Percentiles rank a stretch among this genome's conserved stretches.
phyloP scores from a whole-genome alignment of 2,888 invertebrate species.

The Aporophyla nigra region DNA sequence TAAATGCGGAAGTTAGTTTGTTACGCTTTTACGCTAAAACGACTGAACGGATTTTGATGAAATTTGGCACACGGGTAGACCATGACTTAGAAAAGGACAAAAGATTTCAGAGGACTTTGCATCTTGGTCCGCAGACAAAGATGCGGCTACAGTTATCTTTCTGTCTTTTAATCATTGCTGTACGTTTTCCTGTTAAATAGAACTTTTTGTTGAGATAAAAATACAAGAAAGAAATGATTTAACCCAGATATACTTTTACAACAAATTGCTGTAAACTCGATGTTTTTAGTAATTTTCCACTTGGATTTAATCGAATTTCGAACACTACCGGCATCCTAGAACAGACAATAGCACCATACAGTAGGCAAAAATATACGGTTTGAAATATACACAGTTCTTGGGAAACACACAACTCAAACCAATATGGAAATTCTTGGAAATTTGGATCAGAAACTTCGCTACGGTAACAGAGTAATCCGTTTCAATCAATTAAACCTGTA shows the following conservation, averaged over 20 bases:
- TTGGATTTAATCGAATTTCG: background rate
- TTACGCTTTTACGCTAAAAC: too few relatives aligned
- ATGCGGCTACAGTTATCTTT: too few relatives aligned
- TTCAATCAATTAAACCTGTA: background rate
- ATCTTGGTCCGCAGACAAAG: too few relatives aligned
- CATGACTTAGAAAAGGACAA: too few relatives aligned
- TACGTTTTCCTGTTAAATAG: conserved; percentile 30
- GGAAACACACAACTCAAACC: background rate
- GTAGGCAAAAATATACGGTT: background rate
- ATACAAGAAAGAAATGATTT: background rate
- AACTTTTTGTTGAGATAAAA: conserved; percentile 9
- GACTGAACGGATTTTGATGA: too few relatives aligned
- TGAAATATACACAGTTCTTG: background rate
- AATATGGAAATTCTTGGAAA: background rate
- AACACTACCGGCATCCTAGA: background rate
- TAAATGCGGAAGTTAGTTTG: too few relatives aligned
- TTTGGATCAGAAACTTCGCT: background rate
- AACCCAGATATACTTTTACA: background rate
- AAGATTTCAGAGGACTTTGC: too few relatives aligned
- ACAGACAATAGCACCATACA: background rate
- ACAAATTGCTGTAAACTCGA: background rate
- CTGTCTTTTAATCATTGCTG: too few relatives aligned
- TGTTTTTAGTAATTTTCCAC: background rate
- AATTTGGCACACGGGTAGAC: too few relatives aligned
- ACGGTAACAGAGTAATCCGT: background rate